Evolutionary conservation across 2,888 invertebrate species (phyloP).

Genomic region (Galerucella pusilla): DNA sequence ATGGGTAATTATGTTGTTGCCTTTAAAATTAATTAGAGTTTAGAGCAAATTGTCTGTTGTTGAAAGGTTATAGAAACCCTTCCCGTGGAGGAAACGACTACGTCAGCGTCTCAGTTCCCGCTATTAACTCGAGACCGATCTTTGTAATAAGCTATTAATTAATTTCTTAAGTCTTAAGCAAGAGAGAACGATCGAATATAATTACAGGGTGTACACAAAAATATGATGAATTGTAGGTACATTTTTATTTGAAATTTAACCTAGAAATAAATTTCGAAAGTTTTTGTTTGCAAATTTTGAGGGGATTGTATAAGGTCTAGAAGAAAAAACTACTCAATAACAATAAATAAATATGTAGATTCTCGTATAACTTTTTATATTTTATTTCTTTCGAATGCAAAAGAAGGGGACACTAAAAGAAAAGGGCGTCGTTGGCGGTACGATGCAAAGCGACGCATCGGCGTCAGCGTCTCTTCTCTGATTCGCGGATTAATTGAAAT

Average conservation of each 20-base stretch:
- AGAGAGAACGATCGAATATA: background rate
- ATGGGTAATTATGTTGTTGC: slow-evolving; percentile 30
- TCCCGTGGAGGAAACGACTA: background rate
- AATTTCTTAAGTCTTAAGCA: slow-evolving; percentile 39
- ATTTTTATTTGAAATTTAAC: background rate
- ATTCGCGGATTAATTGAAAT: slow-evolving; percentile 67
- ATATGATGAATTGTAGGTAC: background rate
- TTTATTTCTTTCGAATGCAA: background rate
- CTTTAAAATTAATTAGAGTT: slow-evolving; percentile 36
- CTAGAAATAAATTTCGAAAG: no score
- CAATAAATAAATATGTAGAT: no score
- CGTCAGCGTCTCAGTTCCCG: slow-evolving; percentile 19
- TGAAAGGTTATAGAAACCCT: slow-evolving; percentile 13
- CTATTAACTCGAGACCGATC: slow-evolving; percentile 38
- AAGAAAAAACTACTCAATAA: no score
- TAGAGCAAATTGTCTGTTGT: slow-evolving; percentile 19
- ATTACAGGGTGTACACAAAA: slow-evolving; percentile 5
- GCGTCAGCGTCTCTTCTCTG: slow-evolving; percentile 59
- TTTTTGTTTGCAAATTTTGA: no score
- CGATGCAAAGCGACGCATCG: slow-evolving; percentile 52
- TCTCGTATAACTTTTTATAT: no score
- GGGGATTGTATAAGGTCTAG: no score
- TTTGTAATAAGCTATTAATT: slow-evolving; percentile 40
- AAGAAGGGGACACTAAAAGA: slow-evolving; percentile 9
- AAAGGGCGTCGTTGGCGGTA: slow-evolving; percentile 29